phyloP scores from a whole-genome alignment of 53 echinoderm and acorn worm genomes.

The Hippasteria phrygiana region DNA sequence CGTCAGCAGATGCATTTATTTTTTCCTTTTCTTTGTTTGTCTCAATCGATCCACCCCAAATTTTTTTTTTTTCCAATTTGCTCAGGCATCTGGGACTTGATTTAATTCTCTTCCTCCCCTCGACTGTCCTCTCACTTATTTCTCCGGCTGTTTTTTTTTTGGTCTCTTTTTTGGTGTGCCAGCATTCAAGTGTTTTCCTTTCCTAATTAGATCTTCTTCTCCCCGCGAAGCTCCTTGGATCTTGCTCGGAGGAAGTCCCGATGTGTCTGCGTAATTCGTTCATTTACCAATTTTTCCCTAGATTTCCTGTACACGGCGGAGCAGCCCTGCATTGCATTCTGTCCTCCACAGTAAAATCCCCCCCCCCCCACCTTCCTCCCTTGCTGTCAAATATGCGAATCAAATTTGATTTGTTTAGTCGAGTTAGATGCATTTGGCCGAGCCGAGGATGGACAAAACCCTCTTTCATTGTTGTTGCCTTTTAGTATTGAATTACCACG shows the following conservation, averaged over 20 bases:
- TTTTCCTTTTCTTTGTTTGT: not conserved
- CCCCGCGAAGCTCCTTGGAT: not conserved
- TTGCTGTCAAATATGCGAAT: constrained; percentile 13
- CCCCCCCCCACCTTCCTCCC: constrained; percentile 4
- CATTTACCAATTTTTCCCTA: constrained; percentile 45
- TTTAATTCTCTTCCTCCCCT: not conserved
- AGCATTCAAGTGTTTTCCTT: constrained; percentile 41
- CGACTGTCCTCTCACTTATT: not conserved
- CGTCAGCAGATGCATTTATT: not conserved
- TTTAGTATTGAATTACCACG: not conserved
- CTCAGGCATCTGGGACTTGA: not conserved
- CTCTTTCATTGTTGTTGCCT: not conserved
- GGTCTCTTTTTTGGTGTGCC: not conserved
- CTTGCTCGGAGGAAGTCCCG: constrained; percentile 30
- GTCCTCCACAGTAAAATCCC: not conserved
- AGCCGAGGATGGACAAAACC: not conserved
- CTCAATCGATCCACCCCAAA: not conserved
- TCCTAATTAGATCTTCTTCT: constrained; percentile 59
- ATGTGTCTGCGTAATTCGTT: constrained; percentile 53
- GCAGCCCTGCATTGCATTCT: not conserved
- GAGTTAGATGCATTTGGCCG: constrained; percentile 40
- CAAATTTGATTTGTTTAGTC: constrained; percentile 47
- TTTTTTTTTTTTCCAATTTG: not conserved
- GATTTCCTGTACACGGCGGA: constrained; percentile 28
- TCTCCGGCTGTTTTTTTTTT: not conserved